phyloP scores from a whole-genome alignment of 2,113 vertebrate species.

The Dipodomys spectabilis region DNA sequence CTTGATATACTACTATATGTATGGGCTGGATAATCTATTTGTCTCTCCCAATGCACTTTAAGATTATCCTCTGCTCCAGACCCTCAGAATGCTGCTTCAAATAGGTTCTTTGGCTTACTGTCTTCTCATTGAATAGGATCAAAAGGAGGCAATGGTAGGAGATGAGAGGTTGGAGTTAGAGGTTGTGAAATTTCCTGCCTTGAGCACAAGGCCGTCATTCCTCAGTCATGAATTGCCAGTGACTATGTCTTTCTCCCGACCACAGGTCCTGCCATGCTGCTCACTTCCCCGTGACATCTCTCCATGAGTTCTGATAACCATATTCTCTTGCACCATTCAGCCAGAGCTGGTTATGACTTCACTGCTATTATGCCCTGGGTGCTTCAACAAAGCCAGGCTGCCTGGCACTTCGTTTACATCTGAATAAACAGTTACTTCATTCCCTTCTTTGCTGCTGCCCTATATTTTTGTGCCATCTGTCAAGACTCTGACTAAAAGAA shows the following conservation, averaged over 20 bases:
- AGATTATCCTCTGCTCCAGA: not conserved
- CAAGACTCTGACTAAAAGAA: not conserved
- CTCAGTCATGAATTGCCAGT: not conserved
- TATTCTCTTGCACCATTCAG: too few relatives aligned
- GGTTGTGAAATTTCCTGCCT: not conserved
- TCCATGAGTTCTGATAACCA: not conserved
- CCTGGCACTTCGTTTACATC: not conserved
- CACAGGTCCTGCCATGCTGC: not conserved
- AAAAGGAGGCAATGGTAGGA: not conserved
- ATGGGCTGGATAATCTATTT: not conserved
- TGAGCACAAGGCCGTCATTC: not conserved
- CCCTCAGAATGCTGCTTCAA: not conserved
- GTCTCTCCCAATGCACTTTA: not conserved
- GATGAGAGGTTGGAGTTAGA: not conserved
- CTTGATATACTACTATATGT: not conserved
- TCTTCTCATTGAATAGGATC: not conserved
- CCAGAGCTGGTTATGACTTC: not conserved
- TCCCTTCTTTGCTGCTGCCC: not conserved
- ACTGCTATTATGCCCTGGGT: not conserved
- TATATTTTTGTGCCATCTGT: not conserved
- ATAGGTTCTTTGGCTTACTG: not conserved
- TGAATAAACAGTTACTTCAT: not conserved
- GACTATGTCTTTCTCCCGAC: not conserved
- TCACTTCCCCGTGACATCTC: not conserved
- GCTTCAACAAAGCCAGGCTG: not conserved